Conservation (phyloP, 2,888 invertebrate genomes). For the Lacanobia oleracea region DNA sequence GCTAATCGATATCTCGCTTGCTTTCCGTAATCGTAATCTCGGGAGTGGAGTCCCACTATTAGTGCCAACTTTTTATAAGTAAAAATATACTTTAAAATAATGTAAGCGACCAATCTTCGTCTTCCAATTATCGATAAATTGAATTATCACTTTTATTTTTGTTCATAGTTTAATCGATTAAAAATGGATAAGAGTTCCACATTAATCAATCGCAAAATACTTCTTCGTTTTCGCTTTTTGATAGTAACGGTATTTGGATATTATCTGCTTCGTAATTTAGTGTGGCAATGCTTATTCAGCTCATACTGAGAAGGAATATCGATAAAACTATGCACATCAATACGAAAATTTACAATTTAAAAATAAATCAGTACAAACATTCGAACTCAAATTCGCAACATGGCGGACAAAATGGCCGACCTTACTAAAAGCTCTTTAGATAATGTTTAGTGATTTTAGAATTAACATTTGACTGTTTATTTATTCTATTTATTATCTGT, state of each 20-base stretch:
- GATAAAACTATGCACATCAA: constrained; percentile 50
- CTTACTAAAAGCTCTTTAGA: constrained; percentile 49
- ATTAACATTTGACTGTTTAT: constrained; percentile 83
- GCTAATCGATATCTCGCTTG: constrained; percentile 76
- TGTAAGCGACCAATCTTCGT: constrained; percentile 73
- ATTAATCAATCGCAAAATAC: constrained; percentile 63
- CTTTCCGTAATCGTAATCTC: constrained; percentile 70
- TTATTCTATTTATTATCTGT: constrained; percentile 85
- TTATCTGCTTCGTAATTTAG: constrained; percentile 63
- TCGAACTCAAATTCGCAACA: constrained; percentile 41
- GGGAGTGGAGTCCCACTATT: constrained; percentile 73
- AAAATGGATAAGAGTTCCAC: constrained; percentile 38
- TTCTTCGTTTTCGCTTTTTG: constrained; percentile 69
- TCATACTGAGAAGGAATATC: constrained; percentile 27
- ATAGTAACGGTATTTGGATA: constrained; percentile 53
- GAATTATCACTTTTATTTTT: constrained; percentile 53
- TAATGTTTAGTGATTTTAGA: constrained; percentile 70
- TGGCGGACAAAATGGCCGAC: constrained; percentile 55
- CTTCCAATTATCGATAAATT: constrained; percentile 73
- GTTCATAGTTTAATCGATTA: constrained; percentile 53
- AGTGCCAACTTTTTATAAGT: constrained; percentile 81
- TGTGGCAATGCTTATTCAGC: constrained; percentile 44
- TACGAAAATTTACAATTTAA: constrained; percentile 31
- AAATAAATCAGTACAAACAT: constrained; percentile 71
- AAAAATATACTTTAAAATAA: constrained; percentile 67